These are phyloP conservation scores for Cairina moschata DNA, from an alignment of 2,113 vertebrate species.

Conservation along the genomic window DNA sequence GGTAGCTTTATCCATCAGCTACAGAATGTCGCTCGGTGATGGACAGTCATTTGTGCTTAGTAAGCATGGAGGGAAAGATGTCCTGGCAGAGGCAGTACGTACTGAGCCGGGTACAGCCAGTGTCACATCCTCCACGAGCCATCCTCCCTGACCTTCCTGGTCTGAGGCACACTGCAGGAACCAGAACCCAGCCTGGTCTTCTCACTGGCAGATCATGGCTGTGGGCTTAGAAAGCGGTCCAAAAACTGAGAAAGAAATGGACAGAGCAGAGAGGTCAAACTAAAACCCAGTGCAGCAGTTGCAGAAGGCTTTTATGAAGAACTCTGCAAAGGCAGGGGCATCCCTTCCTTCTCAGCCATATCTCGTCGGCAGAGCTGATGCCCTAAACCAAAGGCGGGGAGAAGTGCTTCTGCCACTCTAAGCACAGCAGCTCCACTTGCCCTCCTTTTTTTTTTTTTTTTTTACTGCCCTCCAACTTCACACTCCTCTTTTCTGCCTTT, in stretches of 20 bases:
- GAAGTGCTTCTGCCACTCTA: no score
- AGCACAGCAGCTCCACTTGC: accelerated
- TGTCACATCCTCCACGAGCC: neutral
- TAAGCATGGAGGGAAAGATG: neutral
- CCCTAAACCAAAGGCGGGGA: neutral
- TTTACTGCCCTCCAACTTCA: neutral
- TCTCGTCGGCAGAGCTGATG: no score
- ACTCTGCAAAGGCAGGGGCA: neutral
- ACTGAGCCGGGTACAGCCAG: neutral
- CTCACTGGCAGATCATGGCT: neutral
- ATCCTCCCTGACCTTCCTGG: neutral
- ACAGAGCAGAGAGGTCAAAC: neutral
- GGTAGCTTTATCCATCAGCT: neutral
- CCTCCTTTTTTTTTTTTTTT: neutral
- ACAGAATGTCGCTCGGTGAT: neutral
- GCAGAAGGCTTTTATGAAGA: neutral
- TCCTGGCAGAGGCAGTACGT: neutral
- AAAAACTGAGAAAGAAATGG: neutral
- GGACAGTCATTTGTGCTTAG: neutral
- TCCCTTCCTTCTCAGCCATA: accelerated
- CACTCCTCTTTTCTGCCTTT: neutral
- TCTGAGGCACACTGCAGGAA: neutral
- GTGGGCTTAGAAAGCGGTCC: neutral
- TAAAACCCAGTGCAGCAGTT: neutral
- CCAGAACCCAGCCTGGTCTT: neutral